A percentile compares a stretch with the other conserved stretches of the same genome.
These are phyloP conservation scores for Callaeas wilsoni DNA, from an alignment of 2,113 vertebrate species.

Conservation along the genomic window DNA sequence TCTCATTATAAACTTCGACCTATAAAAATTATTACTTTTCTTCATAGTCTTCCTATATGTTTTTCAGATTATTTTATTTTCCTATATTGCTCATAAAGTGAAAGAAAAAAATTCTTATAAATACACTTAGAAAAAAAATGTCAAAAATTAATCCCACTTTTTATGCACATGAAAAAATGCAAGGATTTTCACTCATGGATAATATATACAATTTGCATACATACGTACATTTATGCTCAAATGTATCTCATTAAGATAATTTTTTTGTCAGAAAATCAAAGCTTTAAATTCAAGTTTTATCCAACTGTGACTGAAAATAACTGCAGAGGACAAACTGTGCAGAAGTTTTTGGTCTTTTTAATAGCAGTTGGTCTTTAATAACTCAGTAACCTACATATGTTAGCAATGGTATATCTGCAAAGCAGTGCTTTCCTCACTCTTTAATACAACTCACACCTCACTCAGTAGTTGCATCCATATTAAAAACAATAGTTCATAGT, in stretches of 20 bases:
- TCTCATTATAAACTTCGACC: background rate
- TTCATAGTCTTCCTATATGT: background rate
- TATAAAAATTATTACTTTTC: background rate
- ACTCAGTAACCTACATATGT: background rate
- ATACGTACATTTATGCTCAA: background rate
- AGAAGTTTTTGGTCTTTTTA: background rate
- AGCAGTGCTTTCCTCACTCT: background rate
- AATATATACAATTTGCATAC: background rate
- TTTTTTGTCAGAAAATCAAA: background rate
- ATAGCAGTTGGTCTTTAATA: background rate
- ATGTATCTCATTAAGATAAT: background rate
- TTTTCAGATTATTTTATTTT: background rate
- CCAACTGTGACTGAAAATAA: background rate
- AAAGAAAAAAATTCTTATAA: background rate
- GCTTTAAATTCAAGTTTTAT: background rate
- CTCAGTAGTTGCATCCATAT: background rate
- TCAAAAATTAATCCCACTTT: background rate
- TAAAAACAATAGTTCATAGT: background rate
- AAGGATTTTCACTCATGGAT: background rate
- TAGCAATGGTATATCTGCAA: background rate
- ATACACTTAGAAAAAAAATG: background rate
- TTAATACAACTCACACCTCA: background rate
- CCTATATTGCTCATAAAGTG: background rate
- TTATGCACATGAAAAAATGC: background rate
- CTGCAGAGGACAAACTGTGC: background rate